phyloP scores from a whole-genome alignment of 2,113 vertebrate species.

The Cisticola juncidis region DNA sequence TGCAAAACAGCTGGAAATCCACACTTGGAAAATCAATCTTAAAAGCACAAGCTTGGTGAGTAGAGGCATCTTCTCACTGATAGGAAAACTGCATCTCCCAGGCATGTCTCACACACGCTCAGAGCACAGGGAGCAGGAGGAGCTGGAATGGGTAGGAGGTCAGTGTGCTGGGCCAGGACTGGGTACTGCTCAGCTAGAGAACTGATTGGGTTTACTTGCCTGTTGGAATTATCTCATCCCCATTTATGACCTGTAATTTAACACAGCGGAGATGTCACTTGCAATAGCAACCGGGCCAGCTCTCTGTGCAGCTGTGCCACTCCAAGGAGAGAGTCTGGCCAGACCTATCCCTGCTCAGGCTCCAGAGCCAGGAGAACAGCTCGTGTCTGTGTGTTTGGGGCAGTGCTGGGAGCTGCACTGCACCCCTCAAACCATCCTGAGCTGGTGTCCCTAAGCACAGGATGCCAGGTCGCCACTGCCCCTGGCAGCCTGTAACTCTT shows the following conservation, averaged over 20 bases:
- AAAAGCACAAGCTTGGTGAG: background rate
- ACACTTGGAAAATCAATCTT: background rate
- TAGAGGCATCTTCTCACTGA: background rate
- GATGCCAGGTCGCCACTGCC: background rate
- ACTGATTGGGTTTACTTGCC: slow-evolving; percentile 88
- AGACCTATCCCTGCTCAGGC: background rate
- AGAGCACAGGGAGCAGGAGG: slow-evolving; percentile 55
- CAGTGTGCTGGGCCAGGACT: slow-evolving; percentile 72
- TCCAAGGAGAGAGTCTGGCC: slow-evolving; percentile 12
- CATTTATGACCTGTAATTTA: slow-evolving; percentile 96
- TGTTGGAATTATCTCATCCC: slow-evolving; percentile 88
- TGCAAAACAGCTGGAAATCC: background rate
- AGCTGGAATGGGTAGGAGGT: slow-evolving; percentile 84
- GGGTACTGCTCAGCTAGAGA: slow-evolving; percentile 78
- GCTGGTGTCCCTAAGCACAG: background rate
- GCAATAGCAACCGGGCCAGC: slow-evolving; percentile 63
- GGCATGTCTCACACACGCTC: background rate
- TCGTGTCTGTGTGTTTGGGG: rapidly evolving
- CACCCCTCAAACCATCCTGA: background rate
- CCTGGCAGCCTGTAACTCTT: background rate
- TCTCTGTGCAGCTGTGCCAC: slow-evolving; percentile 48
- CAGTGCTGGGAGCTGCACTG: background rate
- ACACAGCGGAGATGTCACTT: slow-evolving; percentile 84
- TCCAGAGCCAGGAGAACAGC: background rate
- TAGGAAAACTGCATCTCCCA: background rate